Evolutionary conservation across 2,113 vertebrate species (phyloP).

Genomic region (Gymnogyps californianus): DNA sequence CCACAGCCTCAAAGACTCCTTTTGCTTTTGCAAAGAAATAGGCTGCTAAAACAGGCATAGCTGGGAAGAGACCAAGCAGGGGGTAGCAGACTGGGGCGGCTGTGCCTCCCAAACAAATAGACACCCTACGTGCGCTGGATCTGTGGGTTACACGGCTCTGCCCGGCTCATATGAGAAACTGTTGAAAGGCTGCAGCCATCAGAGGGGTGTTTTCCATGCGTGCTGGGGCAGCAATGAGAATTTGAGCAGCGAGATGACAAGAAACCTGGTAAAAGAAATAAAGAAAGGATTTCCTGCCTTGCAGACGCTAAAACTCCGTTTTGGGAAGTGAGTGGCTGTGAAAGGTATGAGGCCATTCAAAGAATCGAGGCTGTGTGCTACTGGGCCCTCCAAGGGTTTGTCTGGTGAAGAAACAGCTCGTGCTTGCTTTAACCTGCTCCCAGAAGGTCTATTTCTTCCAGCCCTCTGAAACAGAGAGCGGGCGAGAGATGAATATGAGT

Average conservation of each 20-base stretch:
- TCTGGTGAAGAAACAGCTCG: slow-evolving; percentile 32
- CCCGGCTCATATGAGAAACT: slow-evolving; percentile 13
- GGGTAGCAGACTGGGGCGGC: rapidly evolving
- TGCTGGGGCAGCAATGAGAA: neutral
- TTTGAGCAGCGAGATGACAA: slow-evolving; percentile 52
- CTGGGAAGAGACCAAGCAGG: neutral
- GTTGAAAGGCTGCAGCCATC: slow-evolving; percentile 62
- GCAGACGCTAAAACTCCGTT: neutral
- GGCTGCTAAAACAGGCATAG: neutral
- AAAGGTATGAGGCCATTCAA: slow-evolving; percentile 34
- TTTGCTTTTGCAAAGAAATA: neutral
- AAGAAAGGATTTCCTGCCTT: slow-evolving; percentile 58
- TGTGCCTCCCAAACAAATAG: neutral
- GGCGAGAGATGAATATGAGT: slow-evolving; percentile 18
- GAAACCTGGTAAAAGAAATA: slow-evolving; percentile 60
- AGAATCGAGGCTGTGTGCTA: slow-evolving; percentile 45
- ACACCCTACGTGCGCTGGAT: rapidly evolving
- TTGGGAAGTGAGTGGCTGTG: slow-evolving; percentile 18
- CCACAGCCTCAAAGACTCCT: neutral
- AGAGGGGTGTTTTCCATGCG: neutral
- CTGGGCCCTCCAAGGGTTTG: slow-evolving; percentile 31
- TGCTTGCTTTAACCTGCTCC: slow-evolving; percentile 17
- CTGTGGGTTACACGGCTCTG: neutral
- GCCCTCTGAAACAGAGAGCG: neutral
- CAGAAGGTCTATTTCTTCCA: slow-evolving; percentile 50